Evolutionary conservation across 2,113 vertebrate species (phyloP), one percentile per base, ranked within the genome.

Genomic region (Carollia perspicillata): DNA sequence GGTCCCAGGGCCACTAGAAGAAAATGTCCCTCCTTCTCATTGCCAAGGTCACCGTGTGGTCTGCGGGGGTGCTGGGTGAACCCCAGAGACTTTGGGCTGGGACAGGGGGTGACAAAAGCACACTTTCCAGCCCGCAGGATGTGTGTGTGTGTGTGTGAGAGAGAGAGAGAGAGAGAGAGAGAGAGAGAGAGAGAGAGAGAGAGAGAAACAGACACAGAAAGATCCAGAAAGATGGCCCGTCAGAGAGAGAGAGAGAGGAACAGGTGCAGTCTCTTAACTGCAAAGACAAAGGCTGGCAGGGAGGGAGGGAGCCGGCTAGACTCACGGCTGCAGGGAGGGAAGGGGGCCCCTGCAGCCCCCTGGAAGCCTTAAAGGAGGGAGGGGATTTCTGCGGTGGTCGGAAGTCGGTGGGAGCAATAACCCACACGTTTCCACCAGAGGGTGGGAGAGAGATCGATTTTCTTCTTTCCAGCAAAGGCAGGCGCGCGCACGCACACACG

Each of bases 381-480:
- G 85, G 4, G 22, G 55, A 58, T 65, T 69, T 30, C 44, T 11
- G 5, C 3, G 42, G 33, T 26, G 75, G 33, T 51, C 18, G 17
- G 74, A 13, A 26, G 40, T 42, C 0, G 2, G 33, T 6, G 63
- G 18, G 42, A 35, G 51, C 68, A 49, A 18, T n/a, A 74, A 83
- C 53, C 53, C 72, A 11, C 5, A 17, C 30, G 78, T 84, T 96
- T n/a, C 93, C 8, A 2, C 51, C 66, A 23, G 81, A 66, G 81
- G 49, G 91, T 84, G 72, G 47, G 55, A 28, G 47, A 68, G 37
- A 75, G 94, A 78, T 55, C 68, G 69, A 49, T 95, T 83, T 94
- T 74, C 68, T 65, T 47, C 72, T 42, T 89, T 35, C 33, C 13
- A 11, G 84, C 42, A 37, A 44, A 86, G 26, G 20, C 22, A 6